These are phyloP conservation scores for Oscheius onirici DNA, from an alignment of 2,888 invertebrate species.

Conservation along the genomic window DNA sequence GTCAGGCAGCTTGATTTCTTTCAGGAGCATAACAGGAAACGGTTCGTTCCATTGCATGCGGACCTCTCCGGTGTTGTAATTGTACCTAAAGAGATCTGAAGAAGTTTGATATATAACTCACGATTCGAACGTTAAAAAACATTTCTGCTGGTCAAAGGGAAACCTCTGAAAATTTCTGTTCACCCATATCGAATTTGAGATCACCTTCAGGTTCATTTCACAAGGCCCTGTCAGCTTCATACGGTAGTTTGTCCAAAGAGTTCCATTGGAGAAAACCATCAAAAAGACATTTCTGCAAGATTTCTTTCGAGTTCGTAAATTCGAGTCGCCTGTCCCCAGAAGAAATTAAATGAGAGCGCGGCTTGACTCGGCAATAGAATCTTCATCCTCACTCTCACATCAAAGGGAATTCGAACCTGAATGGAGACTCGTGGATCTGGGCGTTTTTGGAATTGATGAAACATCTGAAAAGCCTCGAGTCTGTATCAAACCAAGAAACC, in stretches of 20 bases:
- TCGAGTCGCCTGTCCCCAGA: neutral
- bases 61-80: slow-evolving; percentile 72
- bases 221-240: slow-evolving; percentile 71
- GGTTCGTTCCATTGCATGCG: slow-evolving; percentile 71
- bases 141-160: slow-evolving; percentile 69
- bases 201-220: slow-evolving; percentile 68
- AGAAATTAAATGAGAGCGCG: neutral
- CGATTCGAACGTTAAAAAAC: slow-evolving; percentile 71
- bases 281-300: slow-evolving; percentile 67
- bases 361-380: slow-evolving; percentile 14
- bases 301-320: neutral
- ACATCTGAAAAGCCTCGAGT: slow-evolving; percentile 35
- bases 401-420: slow-evolving; percentile 46
- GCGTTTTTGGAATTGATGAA: slow-evolving; percentile 71
- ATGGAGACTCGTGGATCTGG: slow-evolving; percentile 70
- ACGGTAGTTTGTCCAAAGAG: slow-evolving; percentile 70
- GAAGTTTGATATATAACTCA: slow-evolving; percentile 39
- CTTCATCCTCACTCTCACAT: neutral
- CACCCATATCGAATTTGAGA: too few species aligned
- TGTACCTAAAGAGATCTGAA: slow-evolving; percentile 54
- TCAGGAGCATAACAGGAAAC: slow-evolving; percentile 62
- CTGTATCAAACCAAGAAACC: neutral
- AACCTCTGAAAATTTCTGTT: slow-evolving; percentile 38
- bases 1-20: slow-evolving; percentile 69
- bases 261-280: slow-evolving; percentile 71